A percentile compares a stretch with the other conserved stretches of the same genome.
phyloP scores from a whole-genome alignment of 2,113 vertebrate species.

The Blennius ocellaris region DNA sequence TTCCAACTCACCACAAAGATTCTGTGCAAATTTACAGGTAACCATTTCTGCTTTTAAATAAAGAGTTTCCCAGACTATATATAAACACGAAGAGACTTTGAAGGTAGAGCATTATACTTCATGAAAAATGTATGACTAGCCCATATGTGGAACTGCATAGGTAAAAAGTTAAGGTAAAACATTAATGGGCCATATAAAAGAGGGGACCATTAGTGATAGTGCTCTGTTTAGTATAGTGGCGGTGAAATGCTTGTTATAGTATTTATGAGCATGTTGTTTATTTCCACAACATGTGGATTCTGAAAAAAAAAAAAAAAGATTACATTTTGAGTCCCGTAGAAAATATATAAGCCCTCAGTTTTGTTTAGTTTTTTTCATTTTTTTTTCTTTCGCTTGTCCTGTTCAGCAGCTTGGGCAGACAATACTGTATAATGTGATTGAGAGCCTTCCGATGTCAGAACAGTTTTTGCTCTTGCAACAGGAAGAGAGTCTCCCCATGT shows the following conservation, averaged over 20 bases:
- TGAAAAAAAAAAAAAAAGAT: too few species aligned
- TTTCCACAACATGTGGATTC: conserved; percentile 8
- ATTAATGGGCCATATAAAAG: conserved; percentile 33
- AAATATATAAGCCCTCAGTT: not conserved
- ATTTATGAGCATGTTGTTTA: conserved; percentile 42
- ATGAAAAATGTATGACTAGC: conserved; percentile 63
- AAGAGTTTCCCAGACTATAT: conserved; percentile 24
- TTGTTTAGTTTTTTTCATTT: too few species aligned
- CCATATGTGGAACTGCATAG: conserved; percentile 44
- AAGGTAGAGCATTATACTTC: conserved; percentile 18
- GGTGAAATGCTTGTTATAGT: conserved; percentile 6
- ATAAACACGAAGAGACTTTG: conserved; percentile 30
- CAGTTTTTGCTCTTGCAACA: too few species aligned
- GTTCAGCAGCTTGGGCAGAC: too few species aligned
- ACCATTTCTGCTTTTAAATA: conserved; percentile 29
- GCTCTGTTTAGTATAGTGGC: conserved; percentile 33
- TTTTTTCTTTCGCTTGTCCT: too few species aligned
- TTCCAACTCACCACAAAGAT: not conserved
- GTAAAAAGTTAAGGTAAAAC: conserved; percentile 64
- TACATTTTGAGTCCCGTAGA: too few species aligned
- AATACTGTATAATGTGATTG: too few species aligned
- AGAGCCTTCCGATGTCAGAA: too few species aligned
- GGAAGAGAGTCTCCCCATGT: too few species aligned
- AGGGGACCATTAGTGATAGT: conserved; percentile 55
- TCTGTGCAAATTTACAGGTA: conserved; percentile 19